A percentile compares a stretch with the other conserved stretches of the same genome.
phyloP scores from a whole-genome alignment of 2,113 vertebrate species.

The Daboia siamensis region DNA sequence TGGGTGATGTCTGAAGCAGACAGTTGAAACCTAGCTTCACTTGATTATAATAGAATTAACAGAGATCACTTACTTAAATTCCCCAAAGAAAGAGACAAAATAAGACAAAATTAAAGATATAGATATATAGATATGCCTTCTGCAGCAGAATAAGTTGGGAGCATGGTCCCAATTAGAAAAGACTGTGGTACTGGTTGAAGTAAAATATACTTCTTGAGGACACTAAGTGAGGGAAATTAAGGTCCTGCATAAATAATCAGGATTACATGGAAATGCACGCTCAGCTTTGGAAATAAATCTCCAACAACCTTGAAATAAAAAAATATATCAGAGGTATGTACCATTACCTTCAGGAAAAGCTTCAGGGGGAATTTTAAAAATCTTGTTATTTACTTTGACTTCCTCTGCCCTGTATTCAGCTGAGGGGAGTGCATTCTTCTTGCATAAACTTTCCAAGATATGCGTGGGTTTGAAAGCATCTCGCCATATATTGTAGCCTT shows the following conservation, averaged over 20 bases:
- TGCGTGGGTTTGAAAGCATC: slow-evolving; percentile 84
- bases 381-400: slow-evolving; percentile 89
- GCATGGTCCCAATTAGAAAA: not conserved
- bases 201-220: not conserved
- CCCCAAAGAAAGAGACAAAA: not conserved
- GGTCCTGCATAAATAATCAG: not conserved
- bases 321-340: not conserved
- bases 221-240: not conserved
- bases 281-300: not conserved
- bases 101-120: not conserved
- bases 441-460: slow-evolving; percentile 86
- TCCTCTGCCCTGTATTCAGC: slow-evolving; percentile 82
- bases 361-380: slow-evolving; percentile 85
- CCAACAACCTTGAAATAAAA: not conserved
- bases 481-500: slow-evolving; percentile 86
- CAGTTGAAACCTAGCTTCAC: not conserved
- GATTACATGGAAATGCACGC: not conserved
- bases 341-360: slow-evolving; percentile 80
- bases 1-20: not conserved
- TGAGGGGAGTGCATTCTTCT: slow-evolving; percentile 74
- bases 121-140: not conserved
- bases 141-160: not conserved
- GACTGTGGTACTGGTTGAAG: not conserved
- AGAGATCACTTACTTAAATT: not conserved
- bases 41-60: not conserved